phyloP scores from a whole-genome alignment of 1,140 invertebrate genomes.

The Neocloeon triangulifer region DNA sequence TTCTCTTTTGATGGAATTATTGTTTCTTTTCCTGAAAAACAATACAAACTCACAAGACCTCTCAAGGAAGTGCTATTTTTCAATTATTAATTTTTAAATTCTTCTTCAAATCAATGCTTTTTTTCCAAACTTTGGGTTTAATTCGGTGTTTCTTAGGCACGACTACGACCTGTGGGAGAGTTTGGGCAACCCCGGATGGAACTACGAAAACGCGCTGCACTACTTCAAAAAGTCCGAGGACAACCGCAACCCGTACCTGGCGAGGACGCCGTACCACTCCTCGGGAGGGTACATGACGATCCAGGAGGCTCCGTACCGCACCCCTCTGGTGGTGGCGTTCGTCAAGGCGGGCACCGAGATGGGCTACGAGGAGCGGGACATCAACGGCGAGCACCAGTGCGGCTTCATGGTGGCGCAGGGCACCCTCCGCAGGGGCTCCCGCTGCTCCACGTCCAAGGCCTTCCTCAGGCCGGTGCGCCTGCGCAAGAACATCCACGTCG shows the following conservation, averaged over 20 bases:
- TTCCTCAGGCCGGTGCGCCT: slow-evolving; percentile 58
- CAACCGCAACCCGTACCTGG: slow-evolving; percentile 60
- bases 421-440: slow-evolving; percentile 58
- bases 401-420: slow-evolving; percentile 79
- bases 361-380: slow-evolving; percentile 69
- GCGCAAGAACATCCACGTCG: slow-evolving; percentile 54
- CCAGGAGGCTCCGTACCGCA: slow-evolving; percentile 63
- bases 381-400: slow-evolving; percentile 60
- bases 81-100: no score
- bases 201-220: slow-evolving; percentile 62
- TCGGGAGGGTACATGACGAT: slow-evolving; percentile 56
- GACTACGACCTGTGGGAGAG: slow-evolving; percentile 85
- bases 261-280: slow-evolving; percentile 41
- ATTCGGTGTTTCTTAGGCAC: no score
- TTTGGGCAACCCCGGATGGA: slow-evolving; percentile 70
- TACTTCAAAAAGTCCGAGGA: slow-evolving; percentile 83
- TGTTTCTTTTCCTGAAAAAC: no score
- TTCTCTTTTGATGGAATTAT: no score
- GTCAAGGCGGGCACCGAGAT: slow-evolving; percentile 67
- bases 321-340: slow-evolving; percentile 54
- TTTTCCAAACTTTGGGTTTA: no score
- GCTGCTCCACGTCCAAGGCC: slow-evolving; percentile 78
- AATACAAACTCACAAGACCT: no score
- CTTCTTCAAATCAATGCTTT: no score
- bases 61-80: no score